Conservation (phyloP, 2,888 invertebrate genomes). For the Eulithis testata region DNA sequence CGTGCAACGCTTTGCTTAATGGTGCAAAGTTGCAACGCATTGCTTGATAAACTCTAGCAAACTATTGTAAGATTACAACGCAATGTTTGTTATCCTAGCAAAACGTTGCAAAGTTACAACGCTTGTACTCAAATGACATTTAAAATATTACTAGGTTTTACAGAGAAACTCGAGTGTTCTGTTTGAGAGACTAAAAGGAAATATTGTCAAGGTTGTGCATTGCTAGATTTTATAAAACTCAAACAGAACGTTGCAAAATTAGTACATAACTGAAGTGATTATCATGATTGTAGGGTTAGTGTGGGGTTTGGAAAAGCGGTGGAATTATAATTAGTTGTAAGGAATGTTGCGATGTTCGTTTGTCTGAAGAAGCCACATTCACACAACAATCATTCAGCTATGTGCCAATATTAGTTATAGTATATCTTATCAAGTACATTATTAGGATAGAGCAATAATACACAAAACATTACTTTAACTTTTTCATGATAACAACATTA, state of each 20-base stretch:
- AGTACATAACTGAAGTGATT: conserved; percentile 80
- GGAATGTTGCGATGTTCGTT: conserved; percentile 54
- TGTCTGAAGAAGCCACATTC: conserved; percentile 80
- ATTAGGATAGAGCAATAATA: too few relatives aligned
- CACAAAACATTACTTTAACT: too few relatives aligned
- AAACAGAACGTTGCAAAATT: conserved; percentile 26
- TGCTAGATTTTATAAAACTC: conserved; percentile 11
- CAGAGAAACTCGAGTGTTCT: too few relatives aligned
- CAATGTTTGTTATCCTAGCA: too few relatives aligned
- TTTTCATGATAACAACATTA: too few relatives aligned
- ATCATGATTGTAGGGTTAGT: conserved; percentile 61
- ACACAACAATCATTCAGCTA: conserved; percentile 82
- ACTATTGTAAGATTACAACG: background rate
- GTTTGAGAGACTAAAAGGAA: background rate
- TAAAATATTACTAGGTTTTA: too few relatives aligned
- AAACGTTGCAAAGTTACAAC: too few relatives aligned
- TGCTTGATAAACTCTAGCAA: background rate
- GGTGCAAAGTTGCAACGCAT: conserved; percentile 16
- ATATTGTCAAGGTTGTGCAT: background rate
- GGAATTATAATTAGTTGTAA: conserved; percentile 2
- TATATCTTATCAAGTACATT: background rate
- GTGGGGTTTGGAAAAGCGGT: conserved; percentile 28
- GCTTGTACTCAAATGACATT: too few relatives aligned
- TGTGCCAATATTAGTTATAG: conserved; percentile 50
- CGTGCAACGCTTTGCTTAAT: conserved; percentile 8